Conservation (phyloP, 2,888 invertebrate genomes). For the Nesidiocoris tenuis region DNA sequence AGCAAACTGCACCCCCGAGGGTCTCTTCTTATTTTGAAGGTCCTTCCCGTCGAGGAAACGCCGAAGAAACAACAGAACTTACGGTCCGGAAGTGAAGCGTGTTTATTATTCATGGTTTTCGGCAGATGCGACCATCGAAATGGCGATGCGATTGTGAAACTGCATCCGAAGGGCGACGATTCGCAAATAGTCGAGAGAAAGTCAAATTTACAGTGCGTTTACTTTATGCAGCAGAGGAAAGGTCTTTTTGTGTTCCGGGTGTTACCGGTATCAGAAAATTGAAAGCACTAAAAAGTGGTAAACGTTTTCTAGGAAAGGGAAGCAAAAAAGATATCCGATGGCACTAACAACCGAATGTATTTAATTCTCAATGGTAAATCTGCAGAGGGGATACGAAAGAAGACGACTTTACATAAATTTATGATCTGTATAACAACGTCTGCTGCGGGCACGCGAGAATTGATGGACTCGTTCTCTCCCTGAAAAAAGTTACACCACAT, state of each 20-base stretch:
- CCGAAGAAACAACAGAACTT: conserved; percentile 1
- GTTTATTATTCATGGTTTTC: conserved; percentile 18
- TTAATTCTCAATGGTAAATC: too few relatives aligned
- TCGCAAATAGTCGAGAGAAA: too few relatives aligned
- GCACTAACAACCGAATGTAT: too few relatives aligned
- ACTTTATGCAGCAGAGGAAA: too few relatives aligned
- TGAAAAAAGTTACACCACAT: background rate
- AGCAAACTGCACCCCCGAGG: conserved; percentile 33
- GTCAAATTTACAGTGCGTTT: too few relatives aligned
- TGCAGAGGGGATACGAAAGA: too few relatives aligned
- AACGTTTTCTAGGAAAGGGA: too few relatives aligned
- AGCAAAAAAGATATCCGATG: too few relatives aligned
- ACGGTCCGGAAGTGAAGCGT: background rate
- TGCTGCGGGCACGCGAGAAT: background rate
- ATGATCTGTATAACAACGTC: background rate
- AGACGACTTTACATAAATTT: background rate
- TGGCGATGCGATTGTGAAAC: background rate
- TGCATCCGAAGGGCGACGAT: background rate
- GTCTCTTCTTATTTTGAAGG: conserved; percentile 10
- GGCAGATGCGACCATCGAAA: background rate
- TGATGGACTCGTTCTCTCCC: background rate
- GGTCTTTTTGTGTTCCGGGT: too few relatives aligned
- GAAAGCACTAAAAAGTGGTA: too few relatives aligned
- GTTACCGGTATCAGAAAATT: too few relatives aligned
- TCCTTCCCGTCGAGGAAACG: background rate